phyloP scores from a whole-genome alignment of 1,140 invertebrate species.

The Drosophila ananassae region DNA sequence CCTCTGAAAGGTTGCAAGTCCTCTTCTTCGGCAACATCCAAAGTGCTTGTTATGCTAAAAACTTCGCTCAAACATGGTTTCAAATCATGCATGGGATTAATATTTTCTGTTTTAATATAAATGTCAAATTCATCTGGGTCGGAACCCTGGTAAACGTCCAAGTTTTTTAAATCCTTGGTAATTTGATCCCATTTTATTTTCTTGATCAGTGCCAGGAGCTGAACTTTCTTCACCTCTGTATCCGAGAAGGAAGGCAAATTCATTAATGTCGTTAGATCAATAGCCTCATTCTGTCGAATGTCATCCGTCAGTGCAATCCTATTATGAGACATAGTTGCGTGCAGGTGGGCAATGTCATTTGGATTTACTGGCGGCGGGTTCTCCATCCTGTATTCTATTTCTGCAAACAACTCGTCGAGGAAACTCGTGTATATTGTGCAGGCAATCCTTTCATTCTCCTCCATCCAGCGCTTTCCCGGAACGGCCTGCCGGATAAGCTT shows the following conservation, averaged over 20 bases:
- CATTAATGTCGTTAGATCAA: neutral
- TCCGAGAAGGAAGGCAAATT: neutral
- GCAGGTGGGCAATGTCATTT: neutral
- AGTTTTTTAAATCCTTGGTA: neutral
- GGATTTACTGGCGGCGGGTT: neutral
- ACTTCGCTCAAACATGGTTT: neutral
- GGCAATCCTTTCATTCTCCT: conserved; percentile 52
- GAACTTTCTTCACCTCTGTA: neutral
- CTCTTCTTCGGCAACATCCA: neutral
- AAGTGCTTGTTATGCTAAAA: neutral
- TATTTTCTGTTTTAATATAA: neutral
- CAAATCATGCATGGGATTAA: neutral
- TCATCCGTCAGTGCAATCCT: neutral
- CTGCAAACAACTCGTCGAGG: conserved; percentile 49
- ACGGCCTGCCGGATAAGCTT: conserved; percentile 68
- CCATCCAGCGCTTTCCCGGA: conserved; percentile 69
- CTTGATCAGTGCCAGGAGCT: neutral
- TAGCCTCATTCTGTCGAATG: neutral
- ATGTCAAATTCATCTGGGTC: neutral
- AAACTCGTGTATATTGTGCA: conserved; percentile 48
- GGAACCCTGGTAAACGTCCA: neutral
- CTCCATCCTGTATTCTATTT: conserved; percentile 15
- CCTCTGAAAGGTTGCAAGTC: too few relatives aligned
- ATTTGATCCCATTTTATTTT: neutral
- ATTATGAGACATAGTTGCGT: neutral